A percentile compares a stretch with the other conserved stretches of the same genome.
These are phyloP conservation scores for Sarcoramphus papa DNA, from an alignment of 2,797 vertebrate species.

Conservation along the genomic window DNA sequence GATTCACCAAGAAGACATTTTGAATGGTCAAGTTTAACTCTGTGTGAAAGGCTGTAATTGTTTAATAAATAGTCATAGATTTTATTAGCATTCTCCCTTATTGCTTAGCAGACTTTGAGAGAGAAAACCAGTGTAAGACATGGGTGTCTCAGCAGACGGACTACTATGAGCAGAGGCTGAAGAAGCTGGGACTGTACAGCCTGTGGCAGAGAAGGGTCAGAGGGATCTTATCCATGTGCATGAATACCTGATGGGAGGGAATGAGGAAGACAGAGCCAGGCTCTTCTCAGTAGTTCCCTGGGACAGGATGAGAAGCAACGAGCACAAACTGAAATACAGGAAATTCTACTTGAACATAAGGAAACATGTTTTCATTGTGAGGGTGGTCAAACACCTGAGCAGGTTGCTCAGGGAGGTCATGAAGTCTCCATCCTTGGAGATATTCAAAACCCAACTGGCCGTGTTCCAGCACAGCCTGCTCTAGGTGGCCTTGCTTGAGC, in stretches of 20 bases:
- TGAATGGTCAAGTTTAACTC: neutral
- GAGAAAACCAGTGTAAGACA: neutral
- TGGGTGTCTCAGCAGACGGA: neutral
- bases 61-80: neutral
- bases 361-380: neutral
- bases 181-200: neutral
- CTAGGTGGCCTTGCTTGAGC: neutral
- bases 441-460: accelerated
- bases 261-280: neutral
- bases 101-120: neutral
- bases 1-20: neutral
- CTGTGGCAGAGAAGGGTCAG: neutral
- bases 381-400: neutral
- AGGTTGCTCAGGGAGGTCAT: neutral
- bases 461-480: neutral
- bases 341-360: neutral
- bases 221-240: neutral
- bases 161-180: neutral
- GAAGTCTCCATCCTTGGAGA: neutral
- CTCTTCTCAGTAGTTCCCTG: neutral
- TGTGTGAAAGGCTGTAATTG: neutral
- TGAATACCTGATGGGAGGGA: neutral
- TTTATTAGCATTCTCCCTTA: neutral
- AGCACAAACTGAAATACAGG: neutral
- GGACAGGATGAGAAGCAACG: accelerated